Evolutionary conservation across 1,140 invertebrate genomes (phyloP).

Genomic region (Chrysomallon squamiferum): DNA sequence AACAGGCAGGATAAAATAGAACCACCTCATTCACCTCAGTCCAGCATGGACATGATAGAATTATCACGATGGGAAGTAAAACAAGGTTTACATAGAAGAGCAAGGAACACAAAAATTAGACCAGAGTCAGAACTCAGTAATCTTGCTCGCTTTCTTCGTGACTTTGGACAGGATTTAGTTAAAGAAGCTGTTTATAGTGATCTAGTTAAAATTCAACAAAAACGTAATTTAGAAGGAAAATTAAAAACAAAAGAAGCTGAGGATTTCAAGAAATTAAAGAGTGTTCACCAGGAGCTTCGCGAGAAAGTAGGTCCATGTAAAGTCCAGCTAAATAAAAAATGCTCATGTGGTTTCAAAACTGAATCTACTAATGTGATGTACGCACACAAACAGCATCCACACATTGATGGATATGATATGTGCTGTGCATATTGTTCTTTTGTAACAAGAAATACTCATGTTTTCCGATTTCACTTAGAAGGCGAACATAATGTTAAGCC

Average conservation of each 20-base stretch:
- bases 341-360: conserved; percentile 91
- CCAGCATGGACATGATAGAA: conserved; percentile 47
- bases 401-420: conserved; percentile 81
- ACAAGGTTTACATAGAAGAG: conserved; percentile 41
- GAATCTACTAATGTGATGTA: conserved; percentile 87
- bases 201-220: conserved; percentile 84
- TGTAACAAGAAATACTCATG: conserved; percentile 82
- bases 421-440: conserved; percentile 84
- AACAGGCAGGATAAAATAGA: not conserved
- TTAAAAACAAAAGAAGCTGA: conserved; percentile 78
- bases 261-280: conserved; percentile 83
- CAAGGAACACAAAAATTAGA: conserved; percentile 43
- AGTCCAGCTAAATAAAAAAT: conserved; percentile 82
- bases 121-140: conserved; percentile 66
- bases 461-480: conserved; percentile 92
- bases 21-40: conserved; percentile 40
- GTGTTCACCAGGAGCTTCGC: conserved; percentile 67
- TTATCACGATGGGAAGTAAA: conserved; percentile 44
- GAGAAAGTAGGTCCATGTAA: conserved; percentile 79
- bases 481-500: conserved; percentile 83
- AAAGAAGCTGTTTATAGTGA: conserved; percentile 93
- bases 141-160: conserved; percentile 89
- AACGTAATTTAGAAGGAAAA: conserved; percentile 72
- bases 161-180: conserved; percentile 88
- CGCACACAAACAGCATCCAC: conserved; percentile 89